Evolutionary conservation across 2,888 invertebrate species (phyloP).

Genomic region (Trichopoda pennipes): DNA sequence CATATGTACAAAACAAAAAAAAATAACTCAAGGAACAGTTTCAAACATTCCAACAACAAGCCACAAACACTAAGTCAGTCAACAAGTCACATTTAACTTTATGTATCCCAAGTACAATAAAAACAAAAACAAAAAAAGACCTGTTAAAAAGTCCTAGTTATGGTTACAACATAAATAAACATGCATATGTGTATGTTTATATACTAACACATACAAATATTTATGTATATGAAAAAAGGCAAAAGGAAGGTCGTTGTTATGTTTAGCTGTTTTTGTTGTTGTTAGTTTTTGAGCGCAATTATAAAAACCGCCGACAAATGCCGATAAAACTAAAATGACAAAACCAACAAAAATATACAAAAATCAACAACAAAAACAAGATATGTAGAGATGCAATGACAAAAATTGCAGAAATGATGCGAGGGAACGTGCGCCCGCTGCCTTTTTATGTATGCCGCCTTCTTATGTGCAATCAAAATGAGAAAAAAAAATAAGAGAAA

Average conservation of each 20-base stretch:
- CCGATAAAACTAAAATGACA: slow-evolving; percentile 67
- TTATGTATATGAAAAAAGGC: slow-evolving; percentile 23
- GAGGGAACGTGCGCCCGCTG: slow-evolving; percentile 71
- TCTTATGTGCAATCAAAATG: slow-evolving; percentile 56
- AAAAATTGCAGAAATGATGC: slow-evolving; percentile 71
- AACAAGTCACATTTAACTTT: slow-evolving; percentile 65
- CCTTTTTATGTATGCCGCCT: slow-evolving; percentile 70
- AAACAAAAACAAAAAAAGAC: slow-evolving; percentile 41
- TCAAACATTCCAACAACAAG: slow-evolving; percentile 61
- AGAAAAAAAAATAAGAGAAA: background rate
- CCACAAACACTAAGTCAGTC: slow-evolving; percentile 65
- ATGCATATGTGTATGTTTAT: background rate
- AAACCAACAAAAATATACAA: slow-evolving; percentile 50
- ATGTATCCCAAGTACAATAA: slow-evolving; percentile 58
- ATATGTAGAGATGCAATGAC: slow-evolving; percentile 69
- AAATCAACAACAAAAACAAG: slow-evolving; percentile 30
- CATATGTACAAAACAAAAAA: background rate
- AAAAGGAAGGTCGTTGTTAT: slow-evolving; percentile 59
- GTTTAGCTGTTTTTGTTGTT: slow-evolving; percentile 14
- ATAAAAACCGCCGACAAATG: slow-evolving; percentile 70
- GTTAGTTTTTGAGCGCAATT: slow-evolving; percentile 63
- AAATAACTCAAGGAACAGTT: slow-evolving; percentile 56
- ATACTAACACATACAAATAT: slow-evolving; percentile 32
- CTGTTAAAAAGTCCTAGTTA: slow-evolving; percentile 66
- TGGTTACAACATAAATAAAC: slow-evolving; percentile 51